A percentile compares a stretch with the other conserved stretches of the same genome.
Evolutionary conservation across 2,113 vertebrate species (phyloP).

Genomic region (Mormyrus lacerda): DNA sequence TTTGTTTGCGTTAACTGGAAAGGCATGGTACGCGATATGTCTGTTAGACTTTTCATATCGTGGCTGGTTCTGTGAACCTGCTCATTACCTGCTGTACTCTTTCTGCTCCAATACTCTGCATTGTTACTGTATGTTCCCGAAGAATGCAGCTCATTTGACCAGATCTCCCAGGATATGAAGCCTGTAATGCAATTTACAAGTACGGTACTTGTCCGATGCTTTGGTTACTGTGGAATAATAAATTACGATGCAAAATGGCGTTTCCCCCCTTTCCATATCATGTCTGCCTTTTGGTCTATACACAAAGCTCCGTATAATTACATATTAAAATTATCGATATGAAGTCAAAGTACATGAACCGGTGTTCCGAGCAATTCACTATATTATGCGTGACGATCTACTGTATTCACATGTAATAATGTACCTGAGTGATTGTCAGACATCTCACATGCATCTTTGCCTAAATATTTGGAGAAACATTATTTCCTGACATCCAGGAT

Average conservation of each 20-base stretch:
- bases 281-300: background rate
- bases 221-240: conserved; percentile 49
- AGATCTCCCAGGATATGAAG: conserved; percentile 20
- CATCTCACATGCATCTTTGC: no score
- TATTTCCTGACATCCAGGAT: no score
- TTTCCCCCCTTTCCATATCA: background rate
- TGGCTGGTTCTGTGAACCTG: conserved; percentile 21
- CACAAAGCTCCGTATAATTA: background rate
- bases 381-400: no score
- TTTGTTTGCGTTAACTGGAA: conserved; percentile 42
- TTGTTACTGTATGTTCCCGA: conserved; percentile 23
- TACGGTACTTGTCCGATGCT: conserved; percentile 39
- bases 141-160: conserved; percentile 29
- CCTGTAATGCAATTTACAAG: conserved; percentile 36
- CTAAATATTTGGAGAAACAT: no score
- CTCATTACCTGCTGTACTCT: conserved; percentile 12
- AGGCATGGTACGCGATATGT: conserved; percentile 32
- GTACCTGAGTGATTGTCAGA: no score
- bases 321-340: background rate
- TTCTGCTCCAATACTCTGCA: conserved; percentile 19
- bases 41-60: conserved; percentile 45
- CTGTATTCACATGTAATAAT: no score
- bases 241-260: background rate
- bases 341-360: background rate
- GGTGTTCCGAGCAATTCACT: no score